phyloP scores from a whole-genome alignment of 1,140 invertebrate species.

The Anoplophora glabripennis region DNA sequence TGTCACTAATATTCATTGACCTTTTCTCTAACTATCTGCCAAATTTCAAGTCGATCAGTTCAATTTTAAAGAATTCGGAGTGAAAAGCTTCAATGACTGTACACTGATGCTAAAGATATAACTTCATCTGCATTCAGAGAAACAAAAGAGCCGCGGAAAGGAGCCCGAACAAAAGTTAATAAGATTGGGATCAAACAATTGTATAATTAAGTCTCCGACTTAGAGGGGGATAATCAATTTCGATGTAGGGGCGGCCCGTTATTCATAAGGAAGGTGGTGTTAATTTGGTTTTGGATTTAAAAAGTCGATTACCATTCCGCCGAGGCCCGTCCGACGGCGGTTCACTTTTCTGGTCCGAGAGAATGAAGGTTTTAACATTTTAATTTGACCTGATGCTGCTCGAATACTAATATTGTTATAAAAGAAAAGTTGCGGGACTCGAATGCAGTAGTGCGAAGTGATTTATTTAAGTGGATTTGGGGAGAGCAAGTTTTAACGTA shows the following conservation, averaged over 20 bases:
- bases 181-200: conserved; percentile 36
- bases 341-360: not conserved
- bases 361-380: conserved; percentile 4
- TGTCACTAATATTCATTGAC: too few species aligned
- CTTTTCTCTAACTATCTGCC: too few species aligned
- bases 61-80: too few species aligned
- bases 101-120: conserved; percentile 32
- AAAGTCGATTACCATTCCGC: conserved; percentile 26
- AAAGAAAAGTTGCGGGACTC: too few species aligned
- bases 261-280: conserved; percentile 13
- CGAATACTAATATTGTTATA: too few species aligned
- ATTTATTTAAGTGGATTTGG: too few species aligned
- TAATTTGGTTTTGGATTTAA: conserved; percentile 20
- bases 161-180: conserved; percentile 33
- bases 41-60: too few species aligned
- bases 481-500: too few species aligned
- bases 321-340: conserved; percentile 8
- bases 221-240: conserved; percentile 29
- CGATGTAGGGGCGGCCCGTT: conserved; percentile 9
- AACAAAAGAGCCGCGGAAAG: conserved; percentile 23
- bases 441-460: too few species aligned
- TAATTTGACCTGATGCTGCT: not conserved
- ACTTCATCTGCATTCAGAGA: conserved; percentile 26
- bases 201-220: conserved; percentile 35
- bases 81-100: too few species aligned